Percentiles rank a stretch among this genome's conserved stretches.
Conservation (phyloP, 1,140 invertebrate genomes). For the Octopus bimaculoides region DNA sequence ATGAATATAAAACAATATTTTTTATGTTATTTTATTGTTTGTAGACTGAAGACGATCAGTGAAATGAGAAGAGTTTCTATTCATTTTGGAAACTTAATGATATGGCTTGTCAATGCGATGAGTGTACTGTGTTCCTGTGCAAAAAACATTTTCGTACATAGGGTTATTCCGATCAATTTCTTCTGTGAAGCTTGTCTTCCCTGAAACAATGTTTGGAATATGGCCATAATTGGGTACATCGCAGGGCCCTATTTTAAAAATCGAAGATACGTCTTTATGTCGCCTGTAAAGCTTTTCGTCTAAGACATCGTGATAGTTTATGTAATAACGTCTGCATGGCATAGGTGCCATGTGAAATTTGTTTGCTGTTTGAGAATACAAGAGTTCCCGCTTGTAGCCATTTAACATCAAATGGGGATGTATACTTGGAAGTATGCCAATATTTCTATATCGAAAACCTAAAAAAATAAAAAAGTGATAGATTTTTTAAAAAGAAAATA, state of each 20-base stretch:
- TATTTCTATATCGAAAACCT: background rate
- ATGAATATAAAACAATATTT: too few relatives aligned
- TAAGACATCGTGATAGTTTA: background rate
- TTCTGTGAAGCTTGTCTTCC: background rate
- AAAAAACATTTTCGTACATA: background rate
- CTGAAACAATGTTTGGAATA: background rate
- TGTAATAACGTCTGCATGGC: background rate
- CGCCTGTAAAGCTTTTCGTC: background rate
- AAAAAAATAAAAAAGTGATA: background rate
- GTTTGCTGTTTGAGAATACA: too few relatives aligned
- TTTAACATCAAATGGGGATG: background rate
- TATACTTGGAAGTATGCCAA: background rate
- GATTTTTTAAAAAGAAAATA: background rate
- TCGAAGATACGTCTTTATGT: background rate
- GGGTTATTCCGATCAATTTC: background rate
- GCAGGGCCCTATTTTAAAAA: background rate
- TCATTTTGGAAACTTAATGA: background rate
- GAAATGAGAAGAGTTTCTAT: too few relatives aligned
- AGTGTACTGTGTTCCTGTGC: background rate
- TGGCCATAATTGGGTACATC: background rate
- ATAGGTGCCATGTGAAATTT: too few relatives aligned
- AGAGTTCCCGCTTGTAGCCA: background rate
- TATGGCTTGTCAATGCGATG: background rate
- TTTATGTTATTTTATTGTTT: too few relatives aligned
- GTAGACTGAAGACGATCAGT: too few relatives aligned